phyloP scores from a whole-genome alignment of 2,113 vertebrate genomes.

The Xiphias gladius region DNA sequence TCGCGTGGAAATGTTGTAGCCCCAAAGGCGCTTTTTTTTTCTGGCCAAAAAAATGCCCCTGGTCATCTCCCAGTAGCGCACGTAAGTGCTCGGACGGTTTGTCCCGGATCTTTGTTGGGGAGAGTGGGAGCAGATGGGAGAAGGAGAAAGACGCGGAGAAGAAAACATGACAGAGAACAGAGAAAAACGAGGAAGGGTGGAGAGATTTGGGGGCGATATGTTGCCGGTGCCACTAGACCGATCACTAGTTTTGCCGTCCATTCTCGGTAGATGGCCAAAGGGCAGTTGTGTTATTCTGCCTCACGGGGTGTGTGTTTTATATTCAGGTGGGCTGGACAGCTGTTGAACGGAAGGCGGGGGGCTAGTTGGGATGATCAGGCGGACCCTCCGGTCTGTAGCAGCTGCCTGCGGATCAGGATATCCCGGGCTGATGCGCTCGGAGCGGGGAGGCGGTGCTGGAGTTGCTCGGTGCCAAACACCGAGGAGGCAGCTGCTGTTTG shows the following conservation, averaged over 20 bases:
- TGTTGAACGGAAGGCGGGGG: constrained; percentile 25
- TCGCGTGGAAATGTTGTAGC: not conserved
- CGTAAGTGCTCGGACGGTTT: not conserved
- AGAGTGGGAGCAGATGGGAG: not conserved
- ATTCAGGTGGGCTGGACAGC: constrained; percentile 16
- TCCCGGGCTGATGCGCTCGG: constrained; percentile 39
- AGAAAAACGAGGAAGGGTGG: not conserved
- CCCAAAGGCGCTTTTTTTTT: not conserved
- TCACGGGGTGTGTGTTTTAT: not conserved
- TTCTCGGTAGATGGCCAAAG: not conserved
- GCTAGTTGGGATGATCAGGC: not conserved
- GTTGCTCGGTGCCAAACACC: constrained; percentile 47
- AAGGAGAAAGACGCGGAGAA: not conserved
- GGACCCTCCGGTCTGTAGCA: not conserved
- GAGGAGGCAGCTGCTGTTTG: constrained; percentile 30
- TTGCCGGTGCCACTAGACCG: not conserved
- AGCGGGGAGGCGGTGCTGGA: constrained; percentile 37
- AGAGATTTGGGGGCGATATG: constrained; percentile 10
- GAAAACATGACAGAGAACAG: not conserved
- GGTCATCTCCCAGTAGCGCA: not conserved
- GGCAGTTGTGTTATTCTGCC: not conserved
- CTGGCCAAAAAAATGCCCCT: not conserved
- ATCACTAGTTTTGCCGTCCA: not conserved
- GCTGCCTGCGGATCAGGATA: constrained; percentile 22
- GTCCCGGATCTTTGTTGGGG: constrained; percentile 19